phyloP scores from a whole-genome alignment of 1,140 invertebrate species.

The Drosophila repleta region DNA sequence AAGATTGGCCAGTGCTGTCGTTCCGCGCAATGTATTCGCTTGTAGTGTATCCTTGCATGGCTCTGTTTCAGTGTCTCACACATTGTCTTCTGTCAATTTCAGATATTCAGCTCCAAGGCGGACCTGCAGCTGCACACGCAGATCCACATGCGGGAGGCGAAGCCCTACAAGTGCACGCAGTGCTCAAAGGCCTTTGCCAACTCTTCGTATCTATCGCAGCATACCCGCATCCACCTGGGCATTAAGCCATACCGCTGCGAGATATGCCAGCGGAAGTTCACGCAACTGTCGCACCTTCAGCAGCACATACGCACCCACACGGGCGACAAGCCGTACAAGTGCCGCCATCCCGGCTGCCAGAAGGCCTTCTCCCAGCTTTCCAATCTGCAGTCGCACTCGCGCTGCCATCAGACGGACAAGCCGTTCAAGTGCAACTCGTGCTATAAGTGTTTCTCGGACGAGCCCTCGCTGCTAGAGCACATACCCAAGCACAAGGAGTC shows the following conservation, averaged over 20 bases:
- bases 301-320: constrained; percentile 99
- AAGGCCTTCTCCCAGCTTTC: constrained; percentile 99
- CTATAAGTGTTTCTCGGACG: constrained; percentile 98
- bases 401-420: constrained; percentile 98
- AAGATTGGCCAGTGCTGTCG: not conserved
- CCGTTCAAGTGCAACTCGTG: constrained; percentile 97
- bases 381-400: constrained; percentile 98
- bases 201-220: constrained; percentile 99
- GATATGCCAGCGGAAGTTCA: constrained; percentile 99
- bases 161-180: constrained; percentile 99
- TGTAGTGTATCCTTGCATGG: not conserved
- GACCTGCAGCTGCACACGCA: constrained; percentile 98
- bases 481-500: constrained; percentile 99
- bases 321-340: constrained; percentile 99
- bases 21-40: constrained; percentile 4
- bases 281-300: constrained; percentile 98
- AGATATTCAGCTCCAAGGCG: constrained; percentile 99
- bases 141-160: constrained; percentile 98
- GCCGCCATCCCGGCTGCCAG: constrained; percentile 97
- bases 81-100: constrained; percentile 84
- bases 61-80: constrained; percentile 63
- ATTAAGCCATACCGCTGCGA: constrained; percentile 99
- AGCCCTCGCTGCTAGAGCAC: constrained; percentile 96
- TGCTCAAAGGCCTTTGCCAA: constrained; percentile 99
- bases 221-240: constrained; percentile 98